Percentiles rank a stretch among this genome's conserved stretches.
These are phyloP conservation scores for Antechinus flavipes DNA, from an alignment of 2,113 vertebrate genomes.

Conservation along the genomic window DNA sequence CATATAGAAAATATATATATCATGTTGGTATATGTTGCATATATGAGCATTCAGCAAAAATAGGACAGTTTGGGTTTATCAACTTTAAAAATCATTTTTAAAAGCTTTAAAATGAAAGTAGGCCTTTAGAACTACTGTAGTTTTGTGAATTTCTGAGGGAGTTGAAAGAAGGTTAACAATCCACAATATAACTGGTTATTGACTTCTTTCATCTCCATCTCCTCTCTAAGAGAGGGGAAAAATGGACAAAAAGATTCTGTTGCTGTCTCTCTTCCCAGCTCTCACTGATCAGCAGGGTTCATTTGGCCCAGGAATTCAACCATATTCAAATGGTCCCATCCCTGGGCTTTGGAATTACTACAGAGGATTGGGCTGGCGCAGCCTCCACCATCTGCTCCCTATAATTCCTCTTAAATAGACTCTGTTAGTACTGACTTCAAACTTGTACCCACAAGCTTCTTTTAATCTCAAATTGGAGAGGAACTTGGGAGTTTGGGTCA, in stretches of 20 bases:
- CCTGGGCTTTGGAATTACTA: not conserved
- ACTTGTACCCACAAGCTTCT: not conserved
- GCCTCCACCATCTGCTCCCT: not conserved
- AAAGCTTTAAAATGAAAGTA: not conserved
- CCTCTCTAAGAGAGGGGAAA: not conserved
- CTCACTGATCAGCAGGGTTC: not conserved
- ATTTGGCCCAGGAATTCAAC: not conserved
- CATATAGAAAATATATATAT: too few species aligned
- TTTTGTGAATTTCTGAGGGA: not conserved
- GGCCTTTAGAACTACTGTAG: not conserved
- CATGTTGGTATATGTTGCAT: too few species aligned
- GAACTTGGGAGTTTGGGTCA: not conserved
- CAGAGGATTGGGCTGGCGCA: not conserved
- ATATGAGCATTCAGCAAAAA: not conserved
- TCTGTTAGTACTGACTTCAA: not conserved
- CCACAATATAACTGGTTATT: not conserved
- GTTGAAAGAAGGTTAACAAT: not conserved
- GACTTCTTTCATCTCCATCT: not conserved
- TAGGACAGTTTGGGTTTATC: not conserved
- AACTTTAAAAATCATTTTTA: not conserved
- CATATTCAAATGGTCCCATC: not conserved
- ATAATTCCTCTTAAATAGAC: not conserved
- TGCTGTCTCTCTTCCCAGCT: not conserved
- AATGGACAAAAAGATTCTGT: not conserved
- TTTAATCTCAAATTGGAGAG: not conserved